Evolutionary conservation across 2,888 invertebrate species (phyloP), one percentile per base, ranked within the genome.

Genomic region (Ptychoptera contaminata): DNA sequence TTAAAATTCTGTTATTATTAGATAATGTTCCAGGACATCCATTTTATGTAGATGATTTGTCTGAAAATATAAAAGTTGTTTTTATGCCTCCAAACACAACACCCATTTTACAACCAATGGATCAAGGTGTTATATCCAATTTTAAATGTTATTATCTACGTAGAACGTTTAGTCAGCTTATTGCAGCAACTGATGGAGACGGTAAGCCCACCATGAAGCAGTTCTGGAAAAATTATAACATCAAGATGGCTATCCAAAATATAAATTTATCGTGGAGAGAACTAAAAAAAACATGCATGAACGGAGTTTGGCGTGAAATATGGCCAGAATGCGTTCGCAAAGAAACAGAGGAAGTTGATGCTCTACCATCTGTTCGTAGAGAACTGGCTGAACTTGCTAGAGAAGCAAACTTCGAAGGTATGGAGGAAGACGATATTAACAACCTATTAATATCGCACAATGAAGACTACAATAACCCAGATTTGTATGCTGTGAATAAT

Each of bases 141-240:
- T 48, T 48, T 37, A 49, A 48, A 48, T 34, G 41, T 42, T 38
- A 45, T 31, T 37, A 46, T 42, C 23, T 47, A 12, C 42, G 45
- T 16, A 35, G 47, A 11, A 47, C 36, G 12, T 46, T 46, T 43
- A 35, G 14, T 12, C 43, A 42, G 16, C 36, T 42, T 7, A 35
- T 43, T 12, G 5, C 29, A 7, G 42, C 23, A 42, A 47, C 43
- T 38, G 46, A 46, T 43, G 45, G 47, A 43, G 31, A 44, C 12
- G 46, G 46, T 46, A 40, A 44, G 42, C 37, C 38, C 35, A 43
- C 46, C 38, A 48, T 49, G 35, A 36, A 37, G 43, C 38, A 48
- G 16, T 49, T 49, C 38, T 49, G 46, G 48, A 49, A 49, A 39
- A 43, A 46, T 16, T 40, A 40, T 36, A 36, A 46, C 11, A 47